Evolutionary conservation across 2,797 vertebrate genomes (phyloP).

Genomic region (Hippoglossus hippoglossus): DNA sequence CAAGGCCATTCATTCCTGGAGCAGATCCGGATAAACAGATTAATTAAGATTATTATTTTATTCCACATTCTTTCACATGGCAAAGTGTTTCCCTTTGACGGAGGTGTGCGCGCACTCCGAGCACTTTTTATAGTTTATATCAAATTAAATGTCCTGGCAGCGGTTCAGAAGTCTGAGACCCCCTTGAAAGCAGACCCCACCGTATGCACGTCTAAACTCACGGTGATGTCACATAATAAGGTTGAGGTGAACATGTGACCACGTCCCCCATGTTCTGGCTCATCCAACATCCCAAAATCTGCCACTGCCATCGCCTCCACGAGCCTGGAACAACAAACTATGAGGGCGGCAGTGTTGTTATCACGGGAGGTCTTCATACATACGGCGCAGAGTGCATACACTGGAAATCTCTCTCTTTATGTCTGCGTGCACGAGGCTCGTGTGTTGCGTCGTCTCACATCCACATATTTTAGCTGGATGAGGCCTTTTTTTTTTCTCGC

Average conservation of each 20-base stretch:
- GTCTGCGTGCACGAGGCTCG: neutral
- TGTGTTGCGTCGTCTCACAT: conserved; percentile 3
- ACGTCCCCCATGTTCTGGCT: too few species aligned
- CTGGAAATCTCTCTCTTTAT: neutral
- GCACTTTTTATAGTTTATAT: too few species aligned
- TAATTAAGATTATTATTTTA: too few species aligned
- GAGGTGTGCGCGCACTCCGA: too few species aligned
- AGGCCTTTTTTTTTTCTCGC: conserved; percentile 14
- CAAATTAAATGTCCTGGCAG: neutral
- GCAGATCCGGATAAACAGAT: too few species aligned
- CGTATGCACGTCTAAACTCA: too few species aligned
- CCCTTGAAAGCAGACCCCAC: neutral
- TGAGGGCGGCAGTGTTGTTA: neutral
- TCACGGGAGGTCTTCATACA: neutral
- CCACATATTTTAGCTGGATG: conserved; percentile 49
- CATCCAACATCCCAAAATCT: neutral
- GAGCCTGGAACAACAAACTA: neutral
- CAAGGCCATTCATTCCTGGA: too few species aligned
- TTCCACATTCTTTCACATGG: too few species aligned
- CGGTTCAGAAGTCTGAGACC: neutral
- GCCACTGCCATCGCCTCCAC: neutral
- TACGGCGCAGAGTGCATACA: neutral
- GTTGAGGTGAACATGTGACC: neutral
- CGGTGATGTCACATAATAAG: too few species aligned
- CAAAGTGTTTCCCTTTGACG: too few species aligned